These are phyloP conservation scores for Dryobates pubescens DNA, from an alignment of 2,797 vertebrate species.

Conservation along the genomic window DNA sequence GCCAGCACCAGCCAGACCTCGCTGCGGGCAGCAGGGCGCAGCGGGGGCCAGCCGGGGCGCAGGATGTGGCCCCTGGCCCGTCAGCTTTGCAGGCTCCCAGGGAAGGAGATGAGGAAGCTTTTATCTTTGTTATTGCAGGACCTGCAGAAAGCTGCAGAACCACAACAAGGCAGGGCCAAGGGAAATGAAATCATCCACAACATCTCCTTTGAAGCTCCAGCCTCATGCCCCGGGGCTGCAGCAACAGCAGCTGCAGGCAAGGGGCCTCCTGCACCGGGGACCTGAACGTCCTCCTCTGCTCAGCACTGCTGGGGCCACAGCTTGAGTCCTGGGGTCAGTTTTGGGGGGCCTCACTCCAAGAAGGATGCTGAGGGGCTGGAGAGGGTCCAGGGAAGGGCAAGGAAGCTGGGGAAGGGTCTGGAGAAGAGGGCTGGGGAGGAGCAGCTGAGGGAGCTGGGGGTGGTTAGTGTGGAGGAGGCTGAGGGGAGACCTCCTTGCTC, in stretches of 20 bases:
- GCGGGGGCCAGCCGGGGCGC: background rate
- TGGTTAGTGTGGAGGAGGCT: too few species aligned
- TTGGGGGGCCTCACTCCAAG: too few species aligned
- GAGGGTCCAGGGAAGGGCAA: too few species aligned
- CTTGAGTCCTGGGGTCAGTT: too few species aligned
- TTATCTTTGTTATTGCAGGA: background rate
- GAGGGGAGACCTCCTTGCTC: too few species aligned
- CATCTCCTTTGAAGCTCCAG: constrained; percentile 5
- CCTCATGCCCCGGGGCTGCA: background rate
- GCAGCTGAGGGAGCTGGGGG: too few species aligned
- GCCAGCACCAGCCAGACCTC: background rate
- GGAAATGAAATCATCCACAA: background rate
- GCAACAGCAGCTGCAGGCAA: background rate
- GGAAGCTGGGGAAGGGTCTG: too few species aligned
- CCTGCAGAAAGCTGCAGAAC: constrained; percentile 7
- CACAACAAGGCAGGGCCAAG: background rate
- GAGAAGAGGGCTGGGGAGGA: too few species aligned
- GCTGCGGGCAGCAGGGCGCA: background rate
- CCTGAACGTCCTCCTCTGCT: too few species aligned
- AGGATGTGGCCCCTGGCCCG: fast-evolving
- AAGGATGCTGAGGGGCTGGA: too few species aligned
- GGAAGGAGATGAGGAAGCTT: background rate
- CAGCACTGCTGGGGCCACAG: too few species aligned
- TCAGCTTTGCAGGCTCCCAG: background rate
- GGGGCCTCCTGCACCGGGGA: background rate